A percentile compares a stretch with the other conserved stretches of the same genome.
These are phyloP conservation scores for Lasioglossum malachurum DNA, from an alignment of 2,888 invertebrate species.

Conservation along the genomic window DNA sequence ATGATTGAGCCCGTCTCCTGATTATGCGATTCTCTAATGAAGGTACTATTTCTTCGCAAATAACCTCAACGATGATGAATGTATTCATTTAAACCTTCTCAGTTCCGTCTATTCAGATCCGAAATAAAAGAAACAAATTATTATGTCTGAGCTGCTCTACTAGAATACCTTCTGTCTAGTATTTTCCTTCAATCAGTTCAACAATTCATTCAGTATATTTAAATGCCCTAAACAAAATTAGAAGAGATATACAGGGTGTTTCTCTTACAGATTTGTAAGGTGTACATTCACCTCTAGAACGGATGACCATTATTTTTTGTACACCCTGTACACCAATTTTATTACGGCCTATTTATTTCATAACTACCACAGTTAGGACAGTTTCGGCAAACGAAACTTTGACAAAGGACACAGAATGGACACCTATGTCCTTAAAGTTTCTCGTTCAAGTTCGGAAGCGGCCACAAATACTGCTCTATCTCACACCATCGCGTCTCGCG, in stretches of 20 bases:
- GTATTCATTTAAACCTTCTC: neutral
- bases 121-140: neutral
- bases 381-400: neutral
- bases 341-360: too few relatives aligned
- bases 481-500: neutral
- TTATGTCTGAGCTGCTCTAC: neutral
- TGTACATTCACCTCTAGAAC: too few relatives aligned
- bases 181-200: neutral
- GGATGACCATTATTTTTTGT: too few relatives aligned
- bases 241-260: neutral
- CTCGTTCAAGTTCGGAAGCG: neutral
- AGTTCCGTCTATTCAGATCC: neutral
- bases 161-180: neutral
- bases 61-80: neutral
- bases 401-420: neutral
- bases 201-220: neutral
- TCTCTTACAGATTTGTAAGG: too few relatives aligned
- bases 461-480: neutral
- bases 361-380: neutral
- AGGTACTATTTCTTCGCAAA: slow-evolving; percentile 14
- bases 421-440: neutral
- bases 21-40: neutral
- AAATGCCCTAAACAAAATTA: neutral
- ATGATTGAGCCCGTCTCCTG: slow-evolving; percentile 30
- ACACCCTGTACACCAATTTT: too few relatives aligned